Evolutionary conservation across 2,888 invertebrate genomes (phyloP).

Genomic region (Timandra comae): DNA sequence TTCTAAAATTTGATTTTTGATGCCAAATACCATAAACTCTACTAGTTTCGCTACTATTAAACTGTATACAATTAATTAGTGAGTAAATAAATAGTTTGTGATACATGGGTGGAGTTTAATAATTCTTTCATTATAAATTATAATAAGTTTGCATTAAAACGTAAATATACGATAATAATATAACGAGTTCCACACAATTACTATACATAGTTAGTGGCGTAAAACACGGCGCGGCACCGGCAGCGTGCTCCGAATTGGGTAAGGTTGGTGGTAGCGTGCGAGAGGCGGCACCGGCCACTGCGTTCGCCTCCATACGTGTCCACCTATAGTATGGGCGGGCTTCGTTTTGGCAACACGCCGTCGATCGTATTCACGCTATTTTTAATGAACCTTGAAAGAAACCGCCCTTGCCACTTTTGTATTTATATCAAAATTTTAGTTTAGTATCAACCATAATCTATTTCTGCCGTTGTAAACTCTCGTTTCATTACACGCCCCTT

Average conservation of each 20-base stretch:
- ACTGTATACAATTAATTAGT: no score
- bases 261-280: conserved; percentile 38
- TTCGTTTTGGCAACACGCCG: conserved; percentile 69
- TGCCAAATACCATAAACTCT: no score
- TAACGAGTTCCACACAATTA: no score
- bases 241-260: conserved; percentile 45
- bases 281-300: conserved; percentile 35
- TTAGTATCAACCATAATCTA: conserved; percentile 33
- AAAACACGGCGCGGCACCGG: conserved; percentile 15
- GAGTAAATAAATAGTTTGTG: no score
- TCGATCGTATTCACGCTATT: conserved; percentile 46
- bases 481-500: conserved; percentile 35
- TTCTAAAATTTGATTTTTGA: no score
- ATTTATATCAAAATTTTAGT: conserved; percentile 37
- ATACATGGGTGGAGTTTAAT: no score
- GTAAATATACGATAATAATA: no score
- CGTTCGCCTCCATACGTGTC: conserved; percentile 26
- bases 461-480: conserved; percentile 38
- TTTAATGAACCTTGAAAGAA: conserved; percentile 72
- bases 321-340: conserved; percentile 60
- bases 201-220: no score
- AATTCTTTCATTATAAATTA: no score
- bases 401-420: conserved; percentile 65
- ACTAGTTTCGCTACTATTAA: no score
- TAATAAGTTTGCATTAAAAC: no score